phyloP scores from a whole-genome alignment of 1,140 invertebrate species.

The Melitaea cinxia region DNA sequence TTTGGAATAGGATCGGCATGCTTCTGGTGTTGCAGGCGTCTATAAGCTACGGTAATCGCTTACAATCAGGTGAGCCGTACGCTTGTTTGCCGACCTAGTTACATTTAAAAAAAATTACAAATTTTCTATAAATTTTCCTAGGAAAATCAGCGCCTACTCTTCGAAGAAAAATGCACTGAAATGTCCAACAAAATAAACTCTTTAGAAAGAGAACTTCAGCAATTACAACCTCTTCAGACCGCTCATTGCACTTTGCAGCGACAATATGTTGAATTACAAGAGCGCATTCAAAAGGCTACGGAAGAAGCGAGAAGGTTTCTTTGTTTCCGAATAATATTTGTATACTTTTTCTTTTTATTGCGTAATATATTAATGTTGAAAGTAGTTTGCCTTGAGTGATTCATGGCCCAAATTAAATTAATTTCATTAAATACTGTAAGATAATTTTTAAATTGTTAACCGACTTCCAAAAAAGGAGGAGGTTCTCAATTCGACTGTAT shows the following conservation, averaged over 20 bases:
- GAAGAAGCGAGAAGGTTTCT: conserved; percentile 60
- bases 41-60: no score
- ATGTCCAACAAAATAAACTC: conserved; percentile 43
- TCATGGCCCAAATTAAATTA: no score
- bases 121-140: conserved; percentile 49
- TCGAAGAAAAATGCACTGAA: conserved; percentile 64
- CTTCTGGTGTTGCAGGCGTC: no score
- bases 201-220: conserved; percentile 60
- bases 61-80: no score
- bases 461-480: no score
- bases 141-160: conserved; percentile 59
- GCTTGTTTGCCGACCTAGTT: no score
- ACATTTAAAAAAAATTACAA: conserved; percentile 61
- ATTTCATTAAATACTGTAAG: no score
- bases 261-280: conserved; percentile 64
- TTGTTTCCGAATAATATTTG: not conserved
- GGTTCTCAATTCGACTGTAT: no score
- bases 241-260: conserved; percentile 48
- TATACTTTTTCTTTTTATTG: not conserved
- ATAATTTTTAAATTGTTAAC: no score
- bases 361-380: no score
- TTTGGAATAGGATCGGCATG: no score
- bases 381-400: no score
- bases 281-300: conserved; percentile 48
- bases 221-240: conserved; percentile 54